Base-by-base conservation (phyloP, 1,140 invertebrate species). In the Nephila pilipes region DNA sequence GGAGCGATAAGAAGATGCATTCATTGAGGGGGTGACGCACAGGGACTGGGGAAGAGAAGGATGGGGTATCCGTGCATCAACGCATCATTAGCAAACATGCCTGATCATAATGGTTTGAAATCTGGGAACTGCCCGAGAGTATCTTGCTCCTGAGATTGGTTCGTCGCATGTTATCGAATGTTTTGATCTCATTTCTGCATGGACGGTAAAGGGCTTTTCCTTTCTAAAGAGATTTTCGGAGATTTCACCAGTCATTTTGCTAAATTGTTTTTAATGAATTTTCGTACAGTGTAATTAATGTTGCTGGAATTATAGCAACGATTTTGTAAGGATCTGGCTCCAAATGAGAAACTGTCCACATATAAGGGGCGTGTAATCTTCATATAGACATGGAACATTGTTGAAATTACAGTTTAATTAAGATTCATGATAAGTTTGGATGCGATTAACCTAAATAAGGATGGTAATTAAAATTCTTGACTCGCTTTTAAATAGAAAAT, bases 11-110 rank as follows among this genome's bases (percentile, higher is more conserved):
- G 89, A 91, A 83, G 75, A 91, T 83, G 46, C 79, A 90, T 90
- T 90, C 65, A 69, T 69, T 69, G 14, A 32, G 65, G 25, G 65
- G 29, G 38, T 25, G 22, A n/a, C 87, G 20, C 87, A 14, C 14
- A 14, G 83, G 83, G 25, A 57, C 55, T 12, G 10, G 20, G 55
- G 25, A 16, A 14, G 36, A 36, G 25, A 69, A 22, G 32, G 87
- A 88, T n/a, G 20, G 87, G 36, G n/a, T 60, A 63, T 22, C n/a
- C 12, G 10, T 18, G 58, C 79, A 91, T 91, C 89, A 83, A 63
- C 89, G 75, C 89, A 54, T 91, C 89, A 83, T 91, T 91, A 90
- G 87, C 87, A 90, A 85, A 91, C 89, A 91, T 46, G 89, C 79
- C 75, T 91, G 32, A 91, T 91, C 79, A 80, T 91, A 81, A 91